phyloP scores from a whole-genome alignment of 2,888 invertebrate species.

The Hirtodrosophila confusa region DNA sequence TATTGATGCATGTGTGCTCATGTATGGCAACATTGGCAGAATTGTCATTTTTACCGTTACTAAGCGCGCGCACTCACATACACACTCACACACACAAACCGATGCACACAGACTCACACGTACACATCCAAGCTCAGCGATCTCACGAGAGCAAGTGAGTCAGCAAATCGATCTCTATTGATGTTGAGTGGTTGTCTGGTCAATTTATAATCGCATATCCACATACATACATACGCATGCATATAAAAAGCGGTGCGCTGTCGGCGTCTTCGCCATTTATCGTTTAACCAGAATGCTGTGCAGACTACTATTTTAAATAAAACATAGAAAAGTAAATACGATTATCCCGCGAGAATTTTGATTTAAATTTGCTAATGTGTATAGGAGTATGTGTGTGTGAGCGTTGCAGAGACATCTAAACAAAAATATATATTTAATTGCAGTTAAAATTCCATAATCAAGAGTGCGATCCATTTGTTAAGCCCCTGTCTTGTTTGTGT shows the following conservation, averaged over 20 bases:
- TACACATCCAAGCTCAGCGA: not conserved
- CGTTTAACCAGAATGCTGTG: slow-evolving; percentile 11
- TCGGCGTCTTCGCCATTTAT: slow-evolving; percentile 7
- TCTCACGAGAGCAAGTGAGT: not conserved
- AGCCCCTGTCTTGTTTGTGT: slow-evolving; percentile 2
- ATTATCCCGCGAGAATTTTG: not conserved
- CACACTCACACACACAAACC: slow-evolving; percentile 1
- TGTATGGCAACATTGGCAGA: slow-evolving; percentile 21
- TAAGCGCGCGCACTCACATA: slow-evolving; percentile 1
- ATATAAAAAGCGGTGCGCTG: not conserved
- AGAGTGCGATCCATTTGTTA: slow-evolving; percentile 28
- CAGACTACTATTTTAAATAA: not conserved
- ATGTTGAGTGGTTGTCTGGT: slow-evolving; percentile 2
- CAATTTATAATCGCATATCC: not conserved
- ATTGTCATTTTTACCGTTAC: slow-evolving; percentile 33
- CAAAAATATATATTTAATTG: slow-evolving; percentile 24
- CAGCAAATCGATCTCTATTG: slow-evolving; percentile 1
- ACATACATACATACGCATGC: slow-evolving; percentile 5
- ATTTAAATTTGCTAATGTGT: slow-evolving; percentile 13
- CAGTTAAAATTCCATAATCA: slow-evolving; percentile 22
- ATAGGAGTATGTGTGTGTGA: slow-evolving; percentile 28
- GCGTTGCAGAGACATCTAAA: slow-evolving; percentile 9
- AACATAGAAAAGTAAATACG: not conserved
- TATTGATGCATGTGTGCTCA: not conserved
- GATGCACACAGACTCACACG: slow-evolving; percentile 5